A percentile compares a stretch with the other conserved stretches of the same genome.
These are phyloP conservation scores for Baryphthengus martii DNA, from an alignment of 2,113 vertebrate species.

Conservation along the genomic window DNA sequence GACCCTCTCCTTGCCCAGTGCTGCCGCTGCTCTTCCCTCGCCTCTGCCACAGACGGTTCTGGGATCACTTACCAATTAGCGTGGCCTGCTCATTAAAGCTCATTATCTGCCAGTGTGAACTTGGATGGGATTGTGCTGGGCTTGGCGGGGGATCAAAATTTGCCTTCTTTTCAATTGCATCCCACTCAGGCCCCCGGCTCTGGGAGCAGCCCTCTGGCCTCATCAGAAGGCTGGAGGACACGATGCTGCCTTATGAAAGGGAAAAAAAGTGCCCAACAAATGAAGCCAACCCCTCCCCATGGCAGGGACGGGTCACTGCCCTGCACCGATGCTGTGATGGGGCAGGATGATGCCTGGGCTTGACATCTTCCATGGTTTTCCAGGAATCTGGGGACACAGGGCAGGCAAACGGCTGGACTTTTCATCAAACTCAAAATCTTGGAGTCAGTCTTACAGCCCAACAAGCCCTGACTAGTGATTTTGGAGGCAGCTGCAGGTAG, in stretches of 20 bases:
- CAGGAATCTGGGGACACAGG: neutral
- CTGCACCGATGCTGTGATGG: neutral
- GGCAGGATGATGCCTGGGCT: neutral
- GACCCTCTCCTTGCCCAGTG: neutral
- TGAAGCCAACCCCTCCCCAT: neutral
- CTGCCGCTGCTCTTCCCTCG: neutral
- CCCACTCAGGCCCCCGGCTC: neutral
- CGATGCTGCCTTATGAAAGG: neutral
- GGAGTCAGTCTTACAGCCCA: neutral
- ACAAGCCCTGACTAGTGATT: neutral
- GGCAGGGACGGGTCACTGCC: fast-evolving
- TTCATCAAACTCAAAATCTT: neutral
- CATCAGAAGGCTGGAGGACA: neutral
- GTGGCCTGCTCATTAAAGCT: conserved; percentile 60
- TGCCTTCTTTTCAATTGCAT: neutral
- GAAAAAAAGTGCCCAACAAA: neutral
- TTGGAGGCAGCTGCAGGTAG: neutral
- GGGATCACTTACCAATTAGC: conserved; percentile 63
- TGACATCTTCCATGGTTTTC: fast-evolving
- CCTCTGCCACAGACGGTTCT: conserved; percentile 25
- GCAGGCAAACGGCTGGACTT: neutral
- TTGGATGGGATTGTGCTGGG: conserved; percentile 9
- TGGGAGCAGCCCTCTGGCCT: neutral
- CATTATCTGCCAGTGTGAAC: conserved; percentile 60
- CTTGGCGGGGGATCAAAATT: conserved; percentile 31